phyloP scores from a whole-genome alignment of 2,888 invertebrate species.

The Eupithecia vulgata region DNA sequence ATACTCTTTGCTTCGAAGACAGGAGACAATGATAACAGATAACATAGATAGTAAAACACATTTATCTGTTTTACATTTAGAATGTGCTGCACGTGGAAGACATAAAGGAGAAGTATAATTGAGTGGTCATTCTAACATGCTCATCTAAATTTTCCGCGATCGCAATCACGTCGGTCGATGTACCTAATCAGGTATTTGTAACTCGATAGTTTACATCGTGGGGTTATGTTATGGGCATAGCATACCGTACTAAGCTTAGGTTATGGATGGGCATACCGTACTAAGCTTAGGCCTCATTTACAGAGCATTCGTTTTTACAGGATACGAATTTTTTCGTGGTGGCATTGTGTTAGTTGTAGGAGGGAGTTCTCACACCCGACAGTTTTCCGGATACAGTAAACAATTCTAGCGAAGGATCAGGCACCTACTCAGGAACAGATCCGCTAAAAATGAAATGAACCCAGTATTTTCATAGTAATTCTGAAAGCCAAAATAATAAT shows the following conservation, averaged over 20 bases:
- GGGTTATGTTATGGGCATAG: background rate
- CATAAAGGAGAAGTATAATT: background rate
- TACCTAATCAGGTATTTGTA: background rate
- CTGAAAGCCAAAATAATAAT: background rate
- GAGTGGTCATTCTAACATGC: background rate
- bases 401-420: too few species aligned
- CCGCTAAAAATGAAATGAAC: too few species aligned
- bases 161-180: background rate
- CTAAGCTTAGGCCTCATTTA: background rate
- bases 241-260: background rate
- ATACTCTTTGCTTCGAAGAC: background rate
- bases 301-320: too few species aligned
- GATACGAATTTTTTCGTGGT: too few species aligned
- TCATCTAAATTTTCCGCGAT: background rate
- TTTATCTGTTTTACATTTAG: background rate
- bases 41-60: background rate
- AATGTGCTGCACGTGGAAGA: background rate
- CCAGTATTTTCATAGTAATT: background rate
- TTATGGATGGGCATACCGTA: background rate
- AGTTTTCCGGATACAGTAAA: too few species aligned
- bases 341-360: too few species aligned
- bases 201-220: background rate
- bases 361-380: too few species aligned
- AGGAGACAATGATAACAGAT: background rate
- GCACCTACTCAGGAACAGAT: too few species aligned